A percentile compares a stretch with the other conserved stretches of the same genome.
Evolutionary conservation across 1,140 invertebrate genomes (phyloP).

Genomic region (Oreohelix idahoensis): DNA sequence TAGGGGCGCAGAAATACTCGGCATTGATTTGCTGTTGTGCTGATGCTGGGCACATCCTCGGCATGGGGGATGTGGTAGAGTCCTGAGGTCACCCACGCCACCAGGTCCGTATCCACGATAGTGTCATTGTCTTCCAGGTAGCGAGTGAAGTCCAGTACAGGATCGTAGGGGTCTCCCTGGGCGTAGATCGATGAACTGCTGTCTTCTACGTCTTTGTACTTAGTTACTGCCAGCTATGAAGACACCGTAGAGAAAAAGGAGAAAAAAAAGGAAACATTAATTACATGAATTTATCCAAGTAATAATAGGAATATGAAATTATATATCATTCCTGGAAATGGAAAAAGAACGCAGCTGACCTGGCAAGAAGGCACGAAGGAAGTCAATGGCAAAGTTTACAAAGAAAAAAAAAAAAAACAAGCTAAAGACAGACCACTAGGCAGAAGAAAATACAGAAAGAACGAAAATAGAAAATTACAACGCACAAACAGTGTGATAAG

Average conservation of each 20-base stretch:
- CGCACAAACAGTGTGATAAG: no score
- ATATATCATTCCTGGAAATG: no score
- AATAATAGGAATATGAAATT: no score
- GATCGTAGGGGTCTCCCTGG: constrained; percentile 64
- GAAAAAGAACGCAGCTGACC: no score
- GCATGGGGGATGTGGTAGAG: constrained; percentile 63
- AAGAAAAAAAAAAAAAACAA: no score
- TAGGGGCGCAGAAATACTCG: constrained; percentile 59
- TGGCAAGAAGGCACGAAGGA: no score
- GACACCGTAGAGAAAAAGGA: neutral
- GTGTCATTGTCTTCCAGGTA: constrained; percentile 67
- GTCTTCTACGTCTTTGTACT: constrained; percentile 66
- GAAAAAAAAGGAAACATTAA: neutral
- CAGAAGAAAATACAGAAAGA: no score
- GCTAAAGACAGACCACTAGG: no score
- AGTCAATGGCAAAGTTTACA: no score
- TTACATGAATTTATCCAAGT: no score
- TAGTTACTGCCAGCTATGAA: constrained; percentile 60
- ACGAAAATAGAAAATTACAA: no score
- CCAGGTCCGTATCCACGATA: constrained; percentile 65
- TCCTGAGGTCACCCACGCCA: constrained; percentile 68
- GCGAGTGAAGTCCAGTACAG: constrained; percentile 65
- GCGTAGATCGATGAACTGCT: constrained; percentile 66
- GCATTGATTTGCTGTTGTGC: constrained; percentile 57
- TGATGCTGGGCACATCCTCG: constrained; percentile 66